Percentiles rank a stretch among this genome's conserved stretches.
Conservation (phyloP, 2,888 invertebrate genomes). For the Auanema freiburgensis region DNA sequence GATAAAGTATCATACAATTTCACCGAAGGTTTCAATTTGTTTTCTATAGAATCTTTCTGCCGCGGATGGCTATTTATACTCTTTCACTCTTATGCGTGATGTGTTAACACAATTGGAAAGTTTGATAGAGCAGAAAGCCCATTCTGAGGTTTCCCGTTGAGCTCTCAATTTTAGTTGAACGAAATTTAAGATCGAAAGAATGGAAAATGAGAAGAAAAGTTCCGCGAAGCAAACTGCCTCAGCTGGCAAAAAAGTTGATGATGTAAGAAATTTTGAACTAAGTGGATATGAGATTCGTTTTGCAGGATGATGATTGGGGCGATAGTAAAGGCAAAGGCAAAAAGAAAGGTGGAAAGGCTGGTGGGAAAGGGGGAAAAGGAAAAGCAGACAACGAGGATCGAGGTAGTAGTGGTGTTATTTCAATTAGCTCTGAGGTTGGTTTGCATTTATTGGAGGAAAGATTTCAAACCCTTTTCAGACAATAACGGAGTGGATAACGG, state of each 20-base stretch:
- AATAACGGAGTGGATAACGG: too few species aligned
- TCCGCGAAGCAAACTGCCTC: slow-evolving; percentile 18
- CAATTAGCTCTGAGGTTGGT: too few species aligned
- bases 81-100: slow-evolving; percentile 27
- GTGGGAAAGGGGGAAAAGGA: slow-evolving; percentile 25
- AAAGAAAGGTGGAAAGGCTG: slow-evolving; percentile 31
- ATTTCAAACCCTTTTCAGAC: too few species aligned
- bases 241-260: slow-evolving; percentile 25
- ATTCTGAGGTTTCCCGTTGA: slow-evolving; percentile 43
- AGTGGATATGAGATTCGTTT: slow-evolving; percentile 5
- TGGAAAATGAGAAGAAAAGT: slow-evolving; percentile 39
- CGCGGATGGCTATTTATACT: slow-evolving; percentile 35
- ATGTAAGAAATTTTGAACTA: slow-evolving; percentile 1
- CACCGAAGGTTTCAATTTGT: neutral
- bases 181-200: slow-evolving; percentile 22
- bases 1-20: slow-evolving; percentile 16
- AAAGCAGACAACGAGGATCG: neutral
- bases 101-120: slow-evolving; percentile 31
- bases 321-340: slow-evolving; percentile 50
- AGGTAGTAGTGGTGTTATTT: too few species aligned
- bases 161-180: neutral
- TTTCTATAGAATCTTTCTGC: slow-evolving; percentile 16
- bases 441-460: too few species aligned
- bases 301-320: slow-evolving; percentile 38
- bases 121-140: slow-evolving; percentile 37